Evolutionary conservation across 1,140 invertebrate species (phyloP).

Genomic region (Batillaria attramentaria): DNA sequence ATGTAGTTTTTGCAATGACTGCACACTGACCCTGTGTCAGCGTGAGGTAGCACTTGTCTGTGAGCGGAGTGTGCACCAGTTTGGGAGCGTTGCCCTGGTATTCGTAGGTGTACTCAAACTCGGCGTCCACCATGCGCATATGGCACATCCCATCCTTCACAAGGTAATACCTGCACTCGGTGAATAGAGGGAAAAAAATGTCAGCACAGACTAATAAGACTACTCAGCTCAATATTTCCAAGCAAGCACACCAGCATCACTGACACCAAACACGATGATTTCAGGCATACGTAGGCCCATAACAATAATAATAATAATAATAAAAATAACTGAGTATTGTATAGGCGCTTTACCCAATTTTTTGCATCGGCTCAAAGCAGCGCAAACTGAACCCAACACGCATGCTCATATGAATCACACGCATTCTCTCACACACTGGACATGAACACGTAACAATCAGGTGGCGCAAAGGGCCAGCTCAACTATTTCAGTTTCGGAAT

Average conservation of each 20-base stretch:
- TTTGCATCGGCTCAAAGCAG: too few relatives aligned
- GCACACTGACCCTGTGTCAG: conserved; percentile 86
- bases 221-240: not conserved
- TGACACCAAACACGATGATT: not conserved
- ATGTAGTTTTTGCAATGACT: too few relatives aligned
- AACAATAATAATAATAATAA: not conserved
- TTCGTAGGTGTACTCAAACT: conserved; percentile 97
- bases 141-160: conserved; percentile 68
- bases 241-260: not conserved
- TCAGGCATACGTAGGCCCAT: too few relatives aligned
- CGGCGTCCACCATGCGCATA: conserved; percentile 85
- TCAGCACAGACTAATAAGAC: not conserved
- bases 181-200: not conserved
- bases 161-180: conserved; percentile 71
- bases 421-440: too few relatives aligned
- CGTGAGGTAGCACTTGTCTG: conserved; percentile 96
- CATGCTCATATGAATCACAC: too few relatives aligned
- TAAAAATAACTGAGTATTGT: too few relatives aligned
- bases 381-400: too few relatives aligned
- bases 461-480: too few relatives aligned
- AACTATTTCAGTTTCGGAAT: too few relatives aligned
- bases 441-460: too few relatives aligned
- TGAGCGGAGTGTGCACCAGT: conserved; percentile 93
- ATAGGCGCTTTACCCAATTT: too few relatives aligned
- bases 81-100: conserved; percentile 95